Evolutionary conservation across 2,113 vertebrate genomes (phyloP), one percentile per base, ranked within the genome.

Genomic region (Herpailurus yagouaroundi): DNA sequence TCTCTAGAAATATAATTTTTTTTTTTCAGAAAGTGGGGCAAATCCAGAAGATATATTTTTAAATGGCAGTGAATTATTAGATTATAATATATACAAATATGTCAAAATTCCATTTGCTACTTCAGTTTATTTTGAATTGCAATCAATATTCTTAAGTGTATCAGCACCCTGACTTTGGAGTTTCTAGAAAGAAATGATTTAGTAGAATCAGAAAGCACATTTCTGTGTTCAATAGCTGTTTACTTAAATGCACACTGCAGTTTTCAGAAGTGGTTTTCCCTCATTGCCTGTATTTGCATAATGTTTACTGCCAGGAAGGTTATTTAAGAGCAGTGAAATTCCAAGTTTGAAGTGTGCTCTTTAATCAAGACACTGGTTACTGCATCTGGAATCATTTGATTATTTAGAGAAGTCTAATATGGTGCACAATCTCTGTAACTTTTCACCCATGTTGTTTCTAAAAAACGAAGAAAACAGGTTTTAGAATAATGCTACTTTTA

Each of bases 281-380:
- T 27, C 94, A 96, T 73, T 86, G 98, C 69, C 74, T 95, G 11
- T 57, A 97, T 98, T 98, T 98, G 50, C 97, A 97, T 98, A 98
- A 98, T 81, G 85, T 98, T 98, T 98, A 98, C 98, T 97, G 73
- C 89, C 94, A 98, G 91, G 60, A 83, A 98, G 82, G 80, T 98
- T 98, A 97, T 98, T 98, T 97, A 97, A 98, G 86, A 97, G 94
- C 85, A 88, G 71, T 94, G 95, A 97, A 98, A 97, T 92, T 95
- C 85, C 83, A 98, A 98, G 96, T 95, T 97, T 77, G 83, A 79
- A 76, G 29, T 85, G 41, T 97, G 45, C 82, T 98, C 87, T 98
- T 98, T 98, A 98, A 98, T 98, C 98, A 98, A 97, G 95, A 83
- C 79, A 97, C 79, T 88, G 91, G 97, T 98, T 93, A 88, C 73